phyloP scores from a whole-genome alignment of 1,140 invertebrate species.

The Microplitis demolitor region DNA sequence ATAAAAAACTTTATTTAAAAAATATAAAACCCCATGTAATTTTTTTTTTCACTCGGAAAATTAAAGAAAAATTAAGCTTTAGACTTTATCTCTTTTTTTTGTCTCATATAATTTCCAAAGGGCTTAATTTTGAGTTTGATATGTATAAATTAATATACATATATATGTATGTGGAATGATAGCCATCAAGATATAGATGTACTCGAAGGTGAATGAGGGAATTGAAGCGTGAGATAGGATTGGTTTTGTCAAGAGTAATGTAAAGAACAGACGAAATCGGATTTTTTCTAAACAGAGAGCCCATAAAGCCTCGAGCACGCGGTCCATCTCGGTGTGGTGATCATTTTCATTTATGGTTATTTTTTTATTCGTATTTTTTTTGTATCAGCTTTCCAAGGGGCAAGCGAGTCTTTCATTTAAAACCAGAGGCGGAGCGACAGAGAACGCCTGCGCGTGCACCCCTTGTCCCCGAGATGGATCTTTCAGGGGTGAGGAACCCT shows the following conservation, averaged over 20 bases:
- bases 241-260: neutral
- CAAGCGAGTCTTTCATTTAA: slow-evolving; percentile 14
- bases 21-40: no score
- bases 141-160: no score
- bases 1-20: no score
- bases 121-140: neutral
- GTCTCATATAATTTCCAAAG: neutral
- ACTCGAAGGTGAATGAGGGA: slow-evolving; percentile 1
- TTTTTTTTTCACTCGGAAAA: no score
- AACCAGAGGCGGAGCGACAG: slow-evolving; percentile 29
- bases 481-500: neutral
- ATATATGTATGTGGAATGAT: neutral
- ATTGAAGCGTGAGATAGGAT: slow-evolving; percentile 14
- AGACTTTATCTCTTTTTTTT: no score
- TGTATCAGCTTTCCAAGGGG: slow-evolving; percentile 33
- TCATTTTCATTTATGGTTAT: slow-evolving; percentile 35
- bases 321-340: neutral
- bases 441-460: slow-evolving; percentile 11
- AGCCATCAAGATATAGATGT: neutral
- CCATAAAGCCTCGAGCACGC: neutral
- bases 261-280: slow-evolving; percentile 34
- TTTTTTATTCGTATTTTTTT: slow-evolving; percentile 29
- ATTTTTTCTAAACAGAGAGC: slow-evolving; percentile 36
- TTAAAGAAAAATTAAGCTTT: no score
- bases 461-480: neutral